These are phyloP conservation scores for Argyrosomus japonicus DNA, from an alignment of 2,113 vertebrate species.

Conservation along the genomic window DNA sequence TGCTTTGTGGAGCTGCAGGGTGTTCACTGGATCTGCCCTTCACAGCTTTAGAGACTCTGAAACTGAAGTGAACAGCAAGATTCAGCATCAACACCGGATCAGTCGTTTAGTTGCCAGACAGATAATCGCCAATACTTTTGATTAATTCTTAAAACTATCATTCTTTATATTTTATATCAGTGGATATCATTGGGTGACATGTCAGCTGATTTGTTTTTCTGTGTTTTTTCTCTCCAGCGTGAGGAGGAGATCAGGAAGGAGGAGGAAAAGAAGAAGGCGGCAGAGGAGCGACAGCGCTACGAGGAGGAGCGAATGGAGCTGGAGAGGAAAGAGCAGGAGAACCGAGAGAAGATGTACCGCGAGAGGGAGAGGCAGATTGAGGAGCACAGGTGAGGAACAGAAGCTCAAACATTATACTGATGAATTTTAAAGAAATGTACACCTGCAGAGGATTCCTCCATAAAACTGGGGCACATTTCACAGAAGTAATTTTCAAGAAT, in stretches of 20 bases:
- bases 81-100: background rate
- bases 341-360: conserved; percentile 91
- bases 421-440: no score
- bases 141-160: no score
- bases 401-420: no score
- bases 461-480: no score
- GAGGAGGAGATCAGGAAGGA: conserved; percentile 97
- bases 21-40: background rate
- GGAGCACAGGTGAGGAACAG: conserved; percentile 90
- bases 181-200: background rate
- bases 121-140: background rate
- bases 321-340: conserved; percentile 95
- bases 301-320: conserved; percentile 97
- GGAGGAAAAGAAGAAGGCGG: conserved; percentile 91
- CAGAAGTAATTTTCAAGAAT: no score
- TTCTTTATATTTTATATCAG: no score
- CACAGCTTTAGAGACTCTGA: conserved; percentile 2
- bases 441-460: background rate
- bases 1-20: background rate
- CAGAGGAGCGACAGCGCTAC: conserved; percentile 92
- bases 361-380: conserved; percentile 95
- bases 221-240: conserved; percentile 80
- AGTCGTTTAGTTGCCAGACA: background rate
- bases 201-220: background rate
- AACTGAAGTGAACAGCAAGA: background rate